These are phyloP conservation scores for Agrotis ipsilon DNA, from an alignment of 2,888 invertebrate species.

Conservation along the genomic window DNA sequence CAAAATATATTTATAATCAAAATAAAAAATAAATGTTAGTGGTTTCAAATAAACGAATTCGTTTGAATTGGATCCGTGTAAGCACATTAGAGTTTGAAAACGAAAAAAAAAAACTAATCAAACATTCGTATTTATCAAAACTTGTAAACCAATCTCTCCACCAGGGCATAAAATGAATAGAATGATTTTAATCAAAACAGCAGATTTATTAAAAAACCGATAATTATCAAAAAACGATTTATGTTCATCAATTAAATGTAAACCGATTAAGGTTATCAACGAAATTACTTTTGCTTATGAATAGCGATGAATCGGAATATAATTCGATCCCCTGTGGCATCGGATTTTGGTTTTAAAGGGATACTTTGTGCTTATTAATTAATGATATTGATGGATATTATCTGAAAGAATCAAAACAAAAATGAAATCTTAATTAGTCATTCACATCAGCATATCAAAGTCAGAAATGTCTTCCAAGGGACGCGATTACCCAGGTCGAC, in stretches of 20 bases:
- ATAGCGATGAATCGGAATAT: slow-evolving; percentile 38
- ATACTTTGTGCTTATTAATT: not conserved
- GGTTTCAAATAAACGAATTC: not conserved
- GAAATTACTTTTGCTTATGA: slow-evolving; percentile 58
- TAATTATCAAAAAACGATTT: slow-evolving; percentile 55
- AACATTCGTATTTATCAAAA: not conserved
- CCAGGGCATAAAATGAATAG: slow-evolving; percentile 23
- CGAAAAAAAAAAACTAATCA: too few species aligned
- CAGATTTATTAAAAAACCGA: slow-evolving; percentile 42
- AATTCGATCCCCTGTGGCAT: slow-evolving; percentile 34
- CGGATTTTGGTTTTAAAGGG: slow-evolving; percentile 30
- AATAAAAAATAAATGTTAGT: not conserved
- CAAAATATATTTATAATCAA: not conserved
- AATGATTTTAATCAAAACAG: slow-evolving; percentile 30
- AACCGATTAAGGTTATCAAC: slow-evolving; percentile 49
- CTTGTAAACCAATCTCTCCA: slow-evolving; percentile 25
- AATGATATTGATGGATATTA: too few species aligned
- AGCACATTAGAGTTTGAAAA: too few species aligned
- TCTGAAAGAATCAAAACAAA: too few species aligned
- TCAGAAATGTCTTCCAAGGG: too few species aligned
- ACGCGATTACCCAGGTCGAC: too few species aligned
- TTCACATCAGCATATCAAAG: too few species aligned
- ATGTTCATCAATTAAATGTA: slow-evolving; percentile 48
- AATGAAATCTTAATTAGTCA: too few species aligned
- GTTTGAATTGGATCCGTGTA: not conserved